Evolutionary conservation across 2,797 vertebrate species (phyloP).

Genomic region (Neosilurus mollespiculum): DNA sequence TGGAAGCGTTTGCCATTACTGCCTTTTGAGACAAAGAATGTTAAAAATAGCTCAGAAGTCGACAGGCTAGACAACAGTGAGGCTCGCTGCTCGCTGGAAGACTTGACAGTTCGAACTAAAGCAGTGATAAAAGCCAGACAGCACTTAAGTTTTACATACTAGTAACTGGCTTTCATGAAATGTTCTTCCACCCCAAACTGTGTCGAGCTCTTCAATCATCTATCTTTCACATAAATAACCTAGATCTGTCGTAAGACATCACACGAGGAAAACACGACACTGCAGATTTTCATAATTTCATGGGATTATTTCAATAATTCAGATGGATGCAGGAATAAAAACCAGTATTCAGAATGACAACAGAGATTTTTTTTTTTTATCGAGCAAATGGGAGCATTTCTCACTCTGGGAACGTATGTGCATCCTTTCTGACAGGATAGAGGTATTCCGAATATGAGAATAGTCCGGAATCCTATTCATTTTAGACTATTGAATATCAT

Average conservation of each 20-base stretch:
- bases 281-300: slow-evolving; percentile 10
- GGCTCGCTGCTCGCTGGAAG: slow-evolving; percentile 1
- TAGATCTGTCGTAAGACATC: slow-evolving; percentile 49
- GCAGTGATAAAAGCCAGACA: slow-evolving; percentile 42
- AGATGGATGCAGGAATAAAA: slow-evolving; percentile 39
- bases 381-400: background rate
- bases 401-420: too few relatives aligned
- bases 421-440: too few relatives aligned
- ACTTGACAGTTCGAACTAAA: slow-evolving; percentile 46
- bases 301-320: slow-evolving; percentile 36
- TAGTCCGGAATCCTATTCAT: too few relatives aligned
- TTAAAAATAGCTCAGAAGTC: slow-evolving; percentile 38
- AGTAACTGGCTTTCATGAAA: slow-evolving; percentile 46
- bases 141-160: slow-evolving; percentile 36
- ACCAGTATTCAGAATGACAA: slow-evolving; percentile 11
- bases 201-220: slow-evolving; percentile 42
- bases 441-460: too few relatives aligned
- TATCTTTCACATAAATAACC: slow-evolving; percentile 45
- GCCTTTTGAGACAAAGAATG: slow-evolving; percentile 8
- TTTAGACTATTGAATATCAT: too few relatives aligned
- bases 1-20: slow-evolving; percentile 10
- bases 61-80: slow-evolving; percentile 19
- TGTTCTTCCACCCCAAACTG: slow-evolving; percentile 40
- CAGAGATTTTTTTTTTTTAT: slow-evolving; percentile 29
- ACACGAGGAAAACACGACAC: slow-evolving; percentile 20